Conservation (phyloP, 2,888 invertebrate genomes). For the Catocala sponsa region DNA sequence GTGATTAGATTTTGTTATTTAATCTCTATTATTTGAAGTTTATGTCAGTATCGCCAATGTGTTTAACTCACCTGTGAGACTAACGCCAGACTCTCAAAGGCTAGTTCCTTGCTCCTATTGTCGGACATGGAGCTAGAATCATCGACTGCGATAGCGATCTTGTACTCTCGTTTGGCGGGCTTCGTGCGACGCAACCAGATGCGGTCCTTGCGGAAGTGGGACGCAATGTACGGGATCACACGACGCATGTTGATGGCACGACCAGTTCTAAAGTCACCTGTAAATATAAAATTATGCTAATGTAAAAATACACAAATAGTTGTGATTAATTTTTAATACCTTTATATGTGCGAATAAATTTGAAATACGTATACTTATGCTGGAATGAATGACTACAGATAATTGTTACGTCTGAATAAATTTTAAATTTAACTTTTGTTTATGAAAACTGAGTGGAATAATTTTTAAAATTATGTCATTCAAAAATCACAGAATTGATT, state of each 20-base stretch:
- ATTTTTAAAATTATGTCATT: too few relatives aligned
- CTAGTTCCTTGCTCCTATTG: slow-evolving; percentile 95
- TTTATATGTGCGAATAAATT: too few relatives aligned
- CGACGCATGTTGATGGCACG: slow-evolving; percentile 98
- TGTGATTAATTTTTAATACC: too few relatives aligned
- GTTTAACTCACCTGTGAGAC: slow-evolving; percentile 89
- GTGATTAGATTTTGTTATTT: too few relatives aligned
- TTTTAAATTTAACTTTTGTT: too few relatives aligned
- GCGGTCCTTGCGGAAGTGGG: slow-evolving; percentile 99
- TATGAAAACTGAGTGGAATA: too few relatives aligned
- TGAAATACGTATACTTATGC: too few relatives aligned
- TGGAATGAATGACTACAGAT: too few relatives aligned
- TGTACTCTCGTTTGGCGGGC: slow-evolving; percentile 98
- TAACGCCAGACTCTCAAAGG: slow-evolving; percentile 97
- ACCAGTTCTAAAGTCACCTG: slow-evolving; percentile 98
- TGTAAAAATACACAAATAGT: not conserved
- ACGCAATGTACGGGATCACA: slow-evolving; percentile 99
- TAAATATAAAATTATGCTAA: not conserved
- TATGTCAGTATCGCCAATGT: not conserved
- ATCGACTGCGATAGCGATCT: slow-evolving; percentile 98
- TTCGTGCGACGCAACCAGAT: slow-evolving; percentile 99
- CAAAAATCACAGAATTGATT: too few relatives aligned
- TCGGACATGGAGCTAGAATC: slow-evolving; percentile 98
- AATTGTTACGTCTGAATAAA: too few relatives aligned
- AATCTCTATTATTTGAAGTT: too few relatives aligned